Base-by-base conservation (phyloP, 92 coral and sea anemone genomes). In the Umimayanthus kanabou region DNA sequence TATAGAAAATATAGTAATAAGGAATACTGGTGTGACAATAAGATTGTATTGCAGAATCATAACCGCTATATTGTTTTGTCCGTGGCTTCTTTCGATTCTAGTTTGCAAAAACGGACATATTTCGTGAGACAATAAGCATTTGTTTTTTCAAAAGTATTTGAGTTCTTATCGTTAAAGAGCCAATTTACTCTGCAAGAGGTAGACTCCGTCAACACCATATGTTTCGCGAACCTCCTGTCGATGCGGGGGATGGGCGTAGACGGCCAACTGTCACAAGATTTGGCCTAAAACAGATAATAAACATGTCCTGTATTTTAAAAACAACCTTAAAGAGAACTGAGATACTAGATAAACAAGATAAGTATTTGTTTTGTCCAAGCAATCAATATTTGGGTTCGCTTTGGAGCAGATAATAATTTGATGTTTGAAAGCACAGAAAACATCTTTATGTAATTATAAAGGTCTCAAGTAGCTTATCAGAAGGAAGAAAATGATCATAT, bases 131-230 rank as follows among this genome's bases (percentile, higher is more conserved):
- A 16, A 53, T 55, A 83, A 6, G 39, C 25, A 37, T 45, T 45
- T 28, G 42, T 18, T 61, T 61, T 20, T 18, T 61, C 37, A 42
- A 70, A 42, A 29, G 4, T 4, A 4, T 15, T 83, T 45, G 13
- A 45, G 66, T 71, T 71, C 28, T n/a, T 29, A 7, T 61, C 85
- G 50, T 7, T 30, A 20, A 64, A 82, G 64, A 61, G 45, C 37
- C 50, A 47, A 69, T 70, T 69, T 49, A 23, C 87, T 83, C 74
- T 83, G 87, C 87, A 71, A 43, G 87, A 83, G 77, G 40, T 26
- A 28, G 3, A 26, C 33, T 71, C 87, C 71, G 29, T 83, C 87
- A 83, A 72, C 87, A 18, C 87, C 39, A 33, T 47, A 61, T 39
- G 76, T 66, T 81, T 66, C 58, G 22, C 6, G n/a, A 11, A 40